Evolutionary conservation across 1,140 invertebrate genomes (phyloP).

Genomic region (Bombus terrestris): DNA sequence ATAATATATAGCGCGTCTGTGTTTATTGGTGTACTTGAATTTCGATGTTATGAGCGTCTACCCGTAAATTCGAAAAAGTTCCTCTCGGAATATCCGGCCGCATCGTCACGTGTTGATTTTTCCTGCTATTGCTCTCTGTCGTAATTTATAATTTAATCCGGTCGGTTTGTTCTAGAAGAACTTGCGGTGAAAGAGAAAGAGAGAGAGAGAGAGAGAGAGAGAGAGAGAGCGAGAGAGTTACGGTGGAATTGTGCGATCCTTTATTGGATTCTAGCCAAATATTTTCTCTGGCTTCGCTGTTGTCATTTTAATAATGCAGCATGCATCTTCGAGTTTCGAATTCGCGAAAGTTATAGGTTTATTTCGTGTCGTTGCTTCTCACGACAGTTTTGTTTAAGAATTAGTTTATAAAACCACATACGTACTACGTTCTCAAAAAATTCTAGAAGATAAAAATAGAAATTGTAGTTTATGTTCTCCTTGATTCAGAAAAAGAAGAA

Average conservation of each 20-base stretch:
- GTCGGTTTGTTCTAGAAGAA: conserved; percentile 31
- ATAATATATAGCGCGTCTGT: neutral
- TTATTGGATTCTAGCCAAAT: conserved; percentile 72
- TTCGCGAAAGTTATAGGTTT: neutral
- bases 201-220: neutral
- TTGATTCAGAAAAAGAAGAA: too few species aligned
- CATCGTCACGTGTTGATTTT: conserved; percentile 46
- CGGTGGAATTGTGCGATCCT: conserved; percentile 69
- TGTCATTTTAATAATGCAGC: conserved; percentile 18
- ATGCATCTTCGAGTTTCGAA: neutral
- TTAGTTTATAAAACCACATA: too few species aligned
- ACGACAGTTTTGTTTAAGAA: too few species aligned
- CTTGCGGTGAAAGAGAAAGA: conserved; percentile 21
- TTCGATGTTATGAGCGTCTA: neutral
- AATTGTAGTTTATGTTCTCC: too few species aligned
- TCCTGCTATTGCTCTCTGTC: conserved; percentile 24
- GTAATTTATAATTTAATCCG: conserved; percentile 48
- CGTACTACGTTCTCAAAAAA: too few species aligned
- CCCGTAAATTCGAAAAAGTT: conserved; percentile 22
- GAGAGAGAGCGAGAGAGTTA: conserved; percentile 8
- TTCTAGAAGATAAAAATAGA: too few species aligned
- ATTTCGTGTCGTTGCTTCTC: neutral
- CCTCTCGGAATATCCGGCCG: conserved; percentile 9
- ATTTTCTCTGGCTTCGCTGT: conserved; percentile 59
- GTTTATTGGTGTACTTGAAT: conserved; percentile 13